Percentiles rank a stretch among this genome's conserved stretches.
Conservation (phyloP, 2,113 vertebrate species). For the Dasyprocta punctata region DNA sequence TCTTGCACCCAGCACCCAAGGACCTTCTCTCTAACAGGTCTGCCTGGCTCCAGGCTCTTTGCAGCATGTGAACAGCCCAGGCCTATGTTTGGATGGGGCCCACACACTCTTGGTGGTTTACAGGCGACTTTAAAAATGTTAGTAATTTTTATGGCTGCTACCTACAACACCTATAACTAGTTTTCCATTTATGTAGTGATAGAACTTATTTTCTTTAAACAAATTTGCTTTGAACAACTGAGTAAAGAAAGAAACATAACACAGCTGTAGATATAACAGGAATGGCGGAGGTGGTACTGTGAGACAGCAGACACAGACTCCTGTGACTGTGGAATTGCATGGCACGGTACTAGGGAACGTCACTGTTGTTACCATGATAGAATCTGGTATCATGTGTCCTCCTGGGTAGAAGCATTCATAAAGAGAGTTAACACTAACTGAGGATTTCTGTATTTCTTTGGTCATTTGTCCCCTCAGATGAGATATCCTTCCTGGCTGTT, state of each 20-base stretch:
- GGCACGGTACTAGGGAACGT: background rate
- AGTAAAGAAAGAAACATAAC: background rate
- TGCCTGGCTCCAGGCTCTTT: background rate
- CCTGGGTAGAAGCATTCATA: background rate
- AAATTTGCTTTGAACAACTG: background rate
- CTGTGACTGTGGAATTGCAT: background rate
- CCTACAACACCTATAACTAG: background rate
- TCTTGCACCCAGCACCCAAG: background rate
- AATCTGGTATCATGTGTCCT: background rate
- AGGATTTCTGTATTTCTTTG: background rate
- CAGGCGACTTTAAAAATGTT: background rate
- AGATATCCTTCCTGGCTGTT: conserved; percentile 8
- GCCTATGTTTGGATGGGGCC: background rate
- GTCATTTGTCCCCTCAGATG: background rate
- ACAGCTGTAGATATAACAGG: background rate
- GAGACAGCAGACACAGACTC: background rate
- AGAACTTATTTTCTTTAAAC: background rate
- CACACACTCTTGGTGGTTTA: background rate
- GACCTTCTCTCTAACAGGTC: no score
- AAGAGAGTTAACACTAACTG: background rate
- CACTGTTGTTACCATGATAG: background rate
- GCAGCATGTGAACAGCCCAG: background rate
- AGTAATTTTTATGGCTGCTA: background rate
- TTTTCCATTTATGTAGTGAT: conserved; percentile 18
- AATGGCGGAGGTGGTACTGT: fast-evolving